phyloP scores from a whole-genome alignment of 1,140 invertebrate genomes.

The Drosophila kikkawai region DNA sequence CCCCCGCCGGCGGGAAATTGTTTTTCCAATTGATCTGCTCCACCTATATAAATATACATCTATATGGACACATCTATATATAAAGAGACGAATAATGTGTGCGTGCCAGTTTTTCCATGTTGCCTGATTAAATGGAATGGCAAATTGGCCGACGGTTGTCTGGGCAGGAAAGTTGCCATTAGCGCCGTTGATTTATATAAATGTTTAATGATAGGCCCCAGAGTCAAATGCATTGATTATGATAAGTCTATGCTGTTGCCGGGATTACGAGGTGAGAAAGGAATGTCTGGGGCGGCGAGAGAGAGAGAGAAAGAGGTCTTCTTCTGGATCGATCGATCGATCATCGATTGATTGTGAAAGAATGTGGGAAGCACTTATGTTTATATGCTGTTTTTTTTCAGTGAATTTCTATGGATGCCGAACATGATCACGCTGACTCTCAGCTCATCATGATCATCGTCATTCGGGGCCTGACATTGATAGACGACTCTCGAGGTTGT shows the following conservation, averaged over 20 bases:
- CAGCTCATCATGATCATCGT: slow-evolving; percentile 7
- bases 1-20: slow-evolving; percentile 63
- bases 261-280: slow-evolving; percentile 56
- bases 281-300: slow-evolving; percentile 14
- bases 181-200: slow-evolving; percentile 73
- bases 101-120: slow-evolving; percentile 51
- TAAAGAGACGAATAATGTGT: slow-evolving; percentile 12
- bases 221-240: slow-evolving; percentile 43
- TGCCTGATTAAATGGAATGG: slow-evolving; percentile 59
- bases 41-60: slow-evolving; percentile 16
- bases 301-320: background rate
- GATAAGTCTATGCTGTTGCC: slow-evolving; percentile 29
- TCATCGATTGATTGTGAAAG: slow-evolving; percentile 39
- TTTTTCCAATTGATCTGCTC: slow-evolving; percentile 64
- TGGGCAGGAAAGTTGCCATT: slow-evolving; percentile 66
- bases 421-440: slow-evolving; percentile 33
- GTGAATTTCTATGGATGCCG: slow-evolving; percentile 44
- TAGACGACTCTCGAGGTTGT: slow-evolving; percentile 47
- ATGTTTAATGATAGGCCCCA: slow-evolving; percentile 59
- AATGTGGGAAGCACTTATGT: slow-evolving; percentile 46
- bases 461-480: slow-evolving; percentile 39
- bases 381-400: background rate
- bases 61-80: no score
- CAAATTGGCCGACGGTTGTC: slow-evolving; percentile 47
- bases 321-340: slow-evolving; percentile 19